phyloP scores from a whole-genome alignment of 2,888 invertebrate species.

The Xestoiulus laeticollis region DNA sequence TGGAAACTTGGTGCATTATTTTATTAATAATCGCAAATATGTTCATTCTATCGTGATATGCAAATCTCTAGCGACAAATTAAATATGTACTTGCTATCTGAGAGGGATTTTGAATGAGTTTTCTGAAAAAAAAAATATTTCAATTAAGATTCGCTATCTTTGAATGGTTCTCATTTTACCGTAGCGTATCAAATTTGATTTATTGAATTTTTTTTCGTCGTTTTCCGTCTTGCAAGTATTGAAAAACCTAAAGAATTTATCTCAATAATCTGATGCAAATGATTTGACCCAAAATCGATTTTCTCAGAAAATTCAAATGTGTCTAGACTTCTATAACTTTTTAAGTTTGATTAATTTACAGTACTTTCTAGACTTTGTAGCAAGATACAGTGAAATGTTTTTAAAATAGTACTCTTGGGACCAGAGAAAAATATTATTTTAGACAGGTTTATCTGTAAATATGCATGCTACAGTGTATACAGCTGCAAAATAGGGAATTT shows the following conservation, averaged over 20 bases:
- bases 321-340: not conserved
- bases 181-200: not conserved
- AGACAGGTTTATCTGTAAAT: no score
- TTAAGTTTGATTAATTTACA: not conserved
- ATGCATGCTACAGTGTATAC: no score
- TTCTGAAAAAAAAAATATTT: not conserved
- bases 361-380: not conserved
- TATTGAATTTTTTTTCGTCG: not conserved
- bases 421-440: no score
- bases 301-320: not conserved
- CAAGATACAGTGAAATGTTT: no score
- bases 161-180: not conserved
- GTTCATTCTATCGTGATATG: not conserved
- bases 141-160: not conserved
- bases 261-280: not conserved
- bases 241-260: not conserved
- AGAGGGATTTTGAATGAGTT: not conserved
- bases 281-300: not conserved
- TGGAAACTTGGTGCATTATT: not conserved
- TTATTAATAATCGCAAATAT: not conserved
- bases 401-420: no score
- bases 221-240: not conserved
- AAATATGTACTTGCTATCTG: not conserved
- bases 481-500: no score
- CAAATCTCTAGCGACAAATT: not conserved